phyloP scores from a whole-genome alignment of 1,140 invertebrate species.

The Cydia splendana region DNA sequence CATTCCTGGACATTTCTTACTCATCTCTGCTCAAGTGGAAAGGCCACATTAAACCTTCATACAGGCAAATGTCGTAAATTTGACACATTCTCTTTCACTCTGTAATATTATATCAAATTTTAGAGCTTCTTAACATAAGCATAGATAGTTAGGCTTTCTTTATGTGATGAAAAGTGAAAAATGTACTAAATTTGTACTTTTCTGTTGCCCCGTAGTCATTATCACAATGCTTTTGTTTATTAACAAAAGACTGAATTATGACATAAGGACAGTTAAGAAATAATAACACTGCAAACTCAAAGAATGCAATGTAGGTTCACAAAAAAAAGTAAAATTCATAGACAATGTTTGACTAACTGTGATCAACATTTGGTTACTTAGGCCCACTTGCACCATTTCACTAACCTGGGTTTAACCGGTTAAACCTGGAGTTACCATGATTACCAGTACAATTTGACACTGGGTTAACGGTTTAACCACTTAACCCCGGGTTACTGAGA shows the following conservation, averaged over 20 bases:
- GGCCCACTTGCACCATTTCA: too few species aligned
- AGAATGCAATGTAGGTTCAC: neutral
- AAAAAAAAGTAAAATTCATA: neutral
- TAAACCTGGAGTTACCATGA: too few species aligned
- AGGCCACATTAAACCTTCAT: too few species aligned
- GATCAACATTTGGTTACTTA: neutral
- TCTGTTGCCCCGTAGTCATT: constrained; percentile 5
- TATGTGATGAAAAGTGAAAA: neutral
- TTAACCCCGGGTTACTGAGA: too few species aligned
- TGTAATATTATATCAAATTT: too few species aligned
- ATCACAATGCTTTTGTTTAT: constrained; percentile 16
- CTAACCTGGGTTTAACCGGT: too few species aligned
- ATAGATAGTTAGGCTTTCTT: neutral
- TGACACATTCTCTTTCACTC: too few species aligned
- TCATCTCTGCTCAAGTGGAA: too few species aligned
- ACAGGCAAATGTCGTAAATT: too few species aligned
- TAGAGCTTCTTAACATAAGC: neutral
- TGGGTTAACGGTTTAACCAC: too few species aligned
- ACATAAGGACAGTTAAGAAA: neutral
- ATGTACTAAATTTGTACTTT: constrained; percentile 23
- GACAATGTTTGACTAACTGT: neutral
- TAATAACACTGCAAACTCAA: neutral
- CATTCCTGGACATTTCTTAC: too few species aligned
- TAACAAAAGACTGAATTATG: constrained; percentile 29
- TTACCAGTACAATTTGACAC: too few species aligned